phyloP scores from a whole-genome alignment of 2,888 invertebrate species.

The Dynastes tityus region DNA sequence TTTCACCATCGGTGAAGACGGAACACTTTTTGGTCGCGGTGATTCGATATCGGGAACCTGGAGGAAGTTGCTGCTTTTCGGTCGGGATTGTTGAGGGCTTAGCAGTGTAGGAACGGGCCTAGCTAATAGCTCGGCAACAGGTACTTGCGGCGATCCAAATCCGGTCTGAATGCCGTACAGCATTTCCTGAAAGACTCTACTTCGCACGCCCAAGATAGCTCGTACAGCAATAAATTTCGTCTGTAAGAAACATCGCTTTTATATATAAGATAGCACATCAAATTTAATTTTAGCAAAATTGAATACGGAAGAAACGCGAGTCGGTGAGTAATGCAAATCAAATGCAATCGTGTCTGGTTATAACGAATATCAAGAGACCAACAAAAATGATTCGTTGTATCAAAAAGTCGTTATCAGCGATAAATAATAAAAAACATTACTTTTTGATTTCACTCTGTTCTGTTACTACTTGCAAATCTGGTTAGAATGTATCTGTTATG shows the following conservation, averaged over 20 bases:
- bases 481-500: too few species aligned
- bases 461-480: too few species aligned
- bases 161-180: constrained; percentile 94
- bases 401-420: too few species aligned
- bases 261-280: neutral
- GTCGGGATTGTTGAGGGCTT: constrained; percentile 88
- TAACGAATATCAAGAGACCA: too few species aligned
- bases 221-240: constrained; percentile 89
- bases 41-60: constrained; percentile 93
- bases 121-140: constrained; percentile 89
- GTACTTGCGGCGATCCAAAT: constrained; percentile 94
- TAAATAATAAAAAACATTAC: too few species aligned
- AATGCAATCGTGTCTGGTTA: too few species aligned
- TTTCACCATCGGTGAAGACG: constrained; percentile 95
- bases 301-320: too few species aligned
- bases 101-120: constrained; percentile 89
- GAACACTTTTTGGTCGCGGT: constrained; percentile 92
- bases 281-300: too few species aligned
- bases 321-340: too few species aligned
- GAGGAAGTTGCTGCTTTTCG: constrained; percentile 92
- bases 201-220: constrained; percentile 92
- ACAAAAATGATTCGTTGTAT: too few species aligned
- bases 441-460: too few species aligned
- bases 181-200: constrained; percentile 96
- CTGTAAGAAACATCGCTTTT: constrained; percentile 51